phyloP scores from a whole-genome alignment of 2,888 invertebrate genomes.

The Ethmia dodecea region DNA sequence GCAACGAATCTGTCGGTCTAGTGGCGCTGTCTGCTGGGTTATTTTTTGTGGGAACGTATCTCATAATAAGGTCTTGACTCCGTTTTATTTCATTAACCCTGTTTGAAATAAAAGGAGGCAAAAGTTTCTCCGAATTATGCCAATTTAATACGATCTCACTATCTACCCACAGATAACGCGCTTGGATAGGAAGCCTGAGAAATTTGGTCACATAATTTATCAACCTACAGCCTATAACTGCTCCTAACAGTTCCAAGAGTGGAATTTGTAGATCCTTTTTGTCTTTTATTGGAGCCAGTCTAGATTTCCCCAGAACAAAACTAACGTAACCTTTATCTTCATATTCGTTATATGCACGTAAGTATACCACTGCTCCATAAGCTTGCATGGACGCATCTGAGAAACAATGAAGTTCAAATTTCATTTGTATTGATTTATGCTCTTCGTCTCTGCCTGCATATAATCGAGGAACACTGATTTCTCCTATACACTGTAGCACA shows the following conservation, averaged over 20 bases:
- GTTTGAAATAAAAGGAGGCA: slow-evolving; percentile 15
- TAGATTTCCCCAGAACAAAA: slow-evolving; percentile 8
- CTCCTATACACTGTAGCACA: neutral
- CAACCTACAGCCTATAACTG: slow-evolving; percentile 12
- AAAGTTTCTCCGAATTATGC: slow-evolving; percentile 12
- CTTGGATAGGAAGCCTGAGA: neutral
- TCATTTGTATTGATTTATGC: neutral
- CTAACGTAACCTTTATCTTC: neutral
- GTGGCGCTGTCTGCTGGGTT: slow-evolving; percentile 2
- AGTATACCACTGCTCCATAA: slow-evolving; percentile 11
- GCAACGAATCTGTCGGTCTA: neutral
- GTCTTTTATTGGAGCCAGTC: slow-evolving; percentile 6
- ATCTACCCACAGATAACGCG: slow-evolving; percentile 14
- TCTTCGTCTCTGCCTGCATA: neutral
- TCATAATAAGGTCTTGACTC: neutral
- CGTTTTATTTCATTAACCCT: slow-evolving; percentile 14
- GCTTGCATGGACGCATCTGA: neutral
- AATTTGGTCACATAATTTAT: slow-evolving; percentile 5
- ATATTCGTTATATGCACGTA: neutral
- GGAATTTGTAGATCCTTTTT: slow-evolving; percentile 8
- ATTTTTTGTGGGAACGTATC: neutral
- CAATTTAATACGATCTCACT: slow-evolving; percentile 13
- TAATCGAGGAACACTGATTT: neutral
- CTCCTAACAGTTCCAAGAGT: slow-evolving; percentile 8
- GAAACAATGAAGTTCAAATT: neutral